Percentiles rank a stretch among this genome's conserved stretches.
phyloP scores from a whole-genome alignment of 2,113 vertebrate genomes.

The Corydoras maculifer region DNA sequence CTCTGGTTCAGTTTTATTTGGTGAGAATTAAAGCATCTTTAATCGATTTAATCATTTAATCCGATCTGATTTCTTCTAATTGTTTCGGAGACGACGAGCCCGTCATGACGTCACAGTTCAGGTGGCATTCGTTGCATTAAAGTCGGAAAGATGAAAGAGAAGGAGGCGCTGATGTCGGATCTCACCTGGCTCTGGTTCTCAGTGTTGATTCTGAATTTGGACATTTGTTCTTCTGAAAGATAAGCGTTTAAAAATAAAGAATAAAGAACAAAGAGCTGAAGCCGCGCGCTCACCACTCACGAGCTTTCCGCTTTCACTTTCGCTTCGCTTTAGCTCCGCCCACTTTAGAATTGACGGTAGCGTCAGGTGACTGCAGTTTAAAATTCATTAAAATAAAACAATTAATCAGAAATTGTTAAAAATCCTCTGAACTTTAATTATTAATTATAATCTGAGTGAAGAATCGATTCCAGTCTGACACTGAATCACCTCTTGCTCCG shows the following conservation, averaged over 20 bases:
- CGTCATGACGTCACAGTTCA: background rate
- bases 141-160: background rate
- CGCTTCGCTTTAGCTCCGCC: conserved; percentile 10
- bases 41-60: no score
- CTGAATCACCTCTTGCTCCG: no score
- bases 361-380: no score
- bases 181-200: conserved; percentile 50
- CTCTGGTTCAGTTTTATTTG: no score
- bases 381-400: no score
- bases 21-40: no score
- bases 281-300: background rate
- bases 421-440: no score
- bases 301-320: conserved; percentile 18
- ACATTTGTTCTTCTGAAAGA: conserved; percentile 16
- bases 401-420: no score
- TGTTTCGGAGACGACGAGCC: no score
- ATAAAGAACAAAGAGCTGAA: conserved; percentile 45
- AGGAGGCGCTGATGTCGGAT: background rate
- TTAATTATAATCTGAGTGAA: no score
- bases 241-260: background rate
- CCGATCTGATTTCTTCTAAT: no score
- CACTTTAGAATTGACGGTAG: background rate
- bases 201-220: conserved; percentile 49
- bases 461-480: no score
- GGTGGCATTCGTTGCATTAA: background rate